These are phyloP conservation scores for Sebastiscus albofasciatus DNA, from an alignment of 2,797 vertebrate genomes.

Conservation along the genomic window DNA sequence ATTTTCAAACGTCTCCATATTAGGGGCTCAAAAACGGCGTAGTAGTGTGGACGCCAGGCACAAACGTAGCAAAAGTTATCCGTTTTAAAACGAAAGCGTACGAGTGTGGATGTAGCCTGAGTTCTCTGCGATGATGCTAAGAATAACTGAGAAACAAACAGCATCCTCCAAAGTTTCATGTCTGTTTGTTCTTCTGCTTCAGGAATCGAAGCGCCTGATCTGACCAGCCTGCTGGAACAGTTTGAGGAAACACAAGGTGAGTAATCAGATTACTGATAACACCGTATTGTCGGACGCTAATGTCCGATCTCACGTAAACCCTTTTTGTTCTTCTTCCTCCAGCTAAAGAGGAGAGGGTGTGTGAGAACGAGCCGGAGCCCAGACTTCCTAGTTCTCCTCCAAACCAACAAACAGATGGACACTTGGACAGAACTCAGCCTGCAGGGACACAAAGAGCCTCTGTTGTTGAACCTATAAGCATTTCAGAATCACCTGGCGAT, in stretches of 20 bases:
- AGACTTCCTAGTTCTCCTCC: background rate
- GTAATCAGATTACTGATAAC: background rate
- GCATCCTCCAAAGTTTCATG: background rate
- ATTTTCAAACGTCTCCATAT: no score
- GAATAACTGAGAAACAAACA: background rate
- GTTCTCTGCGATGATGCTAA: background rate
- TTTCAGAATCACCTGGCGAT: background rate
- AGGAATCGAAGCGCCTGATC: slow-evolving; percentile 94
- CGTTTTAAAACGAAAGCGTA: no score
- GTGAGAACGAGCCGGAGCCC: slow-evolving; percentile 15
- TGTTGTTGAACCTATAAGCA: background rate
- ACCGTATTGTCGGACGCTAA: background rate
- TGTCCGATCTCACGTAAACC: background rate
- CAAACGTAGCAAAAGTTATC: no score
- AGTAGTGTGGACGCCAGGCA: no score
- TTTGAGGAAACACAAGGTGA: slow-evolving; percentile 96
- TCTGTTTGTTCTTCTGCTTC: background rate
- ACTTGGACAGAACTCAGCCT: background rate
- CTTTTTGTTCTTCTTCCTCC: slow-evolving; percentile 57
- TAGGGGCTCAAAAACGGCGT: no score
- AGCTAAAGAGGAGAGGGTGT: slow-evolving; percentile 82
- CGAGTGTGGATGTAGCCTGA: no score
- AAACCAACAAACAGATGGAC: background rate
- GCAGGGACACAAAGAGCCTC: background rate
- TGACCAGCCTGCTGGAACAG: slow-evolving; percentile 95